These are phyloP conservation scores for Rhabdomys pumilio DNA, from an alignment of 2,797 vertebrate species.

Conservation along the genomic window DNA sequence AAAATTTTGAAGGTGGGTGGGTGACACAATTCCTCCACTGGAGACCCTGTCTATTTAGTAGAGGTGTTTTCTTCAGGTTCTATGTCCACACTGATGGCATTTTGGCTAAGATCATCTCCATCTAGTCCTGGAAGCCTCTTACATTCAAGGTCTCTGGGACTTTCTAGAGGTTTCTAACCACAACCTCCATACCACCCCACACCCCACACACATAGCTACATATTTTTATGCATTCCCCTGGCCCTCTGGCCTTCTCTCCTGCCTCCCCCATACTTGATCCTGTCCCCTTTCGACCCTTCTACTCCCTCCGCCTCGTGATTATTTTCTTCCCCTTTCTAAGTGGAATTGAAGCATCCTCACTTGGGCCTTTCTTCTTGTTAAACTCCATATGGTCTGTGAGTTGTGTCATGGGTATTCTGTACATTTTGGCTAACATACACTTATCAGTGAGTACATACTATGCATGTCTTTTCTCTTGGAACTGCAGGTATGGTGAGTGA, in stretches of 20 bases:
- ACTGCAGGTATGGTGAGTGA: neutral
- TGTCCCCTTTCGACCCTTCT: fast-evolving
- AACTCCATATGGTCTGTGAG: neutral
- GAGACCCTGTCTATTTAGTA: neutral
- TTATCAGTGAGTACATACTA: neutral
- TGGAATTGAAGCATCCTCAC: neutral
- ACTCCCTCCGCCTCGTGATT: neutral
- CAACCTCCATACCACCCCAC: no score
- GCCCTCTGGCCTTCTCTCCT: neutral
- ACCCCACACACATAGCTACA: neutral
- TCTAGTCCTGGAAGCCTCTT: neutral
- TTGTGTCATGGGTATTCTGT: neutral
- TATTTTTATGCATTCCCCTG: neutral
- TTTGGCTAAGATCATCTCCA: neutral
- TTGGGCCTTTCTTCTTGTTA: neutral
- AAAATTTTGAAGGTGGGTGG: neutral
- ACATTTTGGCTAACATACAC: neutral
- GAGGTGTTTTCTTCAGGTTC: neutral
- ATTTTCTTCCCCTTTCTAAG: neutral
- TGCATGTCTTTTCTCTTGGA: neutral
- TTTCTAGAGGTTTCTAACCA: neutral
- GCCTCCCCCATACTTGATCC: neutral
- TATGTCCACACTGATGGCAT: neutral
- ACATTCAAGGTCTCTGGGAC: neutral
- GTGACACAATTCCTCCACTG: neutral